Conservation (phyloP, 53 echinoderm and acorn worm species). For the Luidia sarsii region DNA sequence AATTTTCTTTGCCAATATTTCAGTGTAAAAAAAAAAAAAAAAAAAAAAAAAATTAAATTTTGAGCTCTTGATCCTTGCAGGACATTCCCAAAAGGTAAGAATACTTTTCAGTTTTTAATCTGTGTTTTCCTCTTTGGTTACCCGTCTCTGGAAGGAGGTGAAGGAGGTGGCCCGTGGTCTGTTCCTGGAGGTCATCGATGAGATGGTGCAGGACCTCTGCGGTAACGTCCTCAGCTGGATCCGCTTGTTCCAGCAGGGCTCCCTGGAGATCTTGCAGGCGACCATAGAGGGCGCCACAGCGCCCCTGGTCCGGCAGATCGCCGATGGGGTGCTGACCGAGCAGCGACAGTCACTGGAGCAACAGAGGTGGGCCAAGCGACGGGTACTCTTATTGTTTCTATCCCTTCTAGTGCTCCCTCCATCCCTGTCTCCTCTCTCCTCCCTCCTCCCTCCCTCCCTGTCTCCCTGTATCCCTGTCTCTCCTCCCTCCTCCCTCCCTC, state of each 20-base stretch:
- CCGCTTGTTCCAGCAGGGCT: constrained; percentile 19
- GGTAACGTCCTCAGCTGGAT: constrained; percentile 47
- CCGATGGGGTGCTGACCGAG: constrained; percentile 36
- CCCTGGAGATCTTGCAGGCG: constrained; percentile 19
- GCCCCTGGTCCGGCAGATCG: constrained; percentile 37
- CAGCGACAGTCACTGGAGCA: constrained; percentile 28
- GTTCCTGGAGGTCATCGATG: constrained; percentile 87
- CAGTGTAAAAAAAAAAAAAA: too few relatives aligned
- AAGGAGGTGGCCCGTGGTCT: constrained; percentile 68
- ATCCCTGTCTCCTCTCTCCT: too few relatives aligned
- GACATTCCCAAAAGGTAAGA: neutral
- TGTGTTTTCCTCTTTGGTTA: too few relatives aligned
- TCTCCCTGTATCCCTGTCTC: too few relatives aligned
- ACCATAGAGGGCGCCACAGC: constrained; percentile 41
- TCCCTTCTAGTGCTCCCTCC: too few relatives aligned
- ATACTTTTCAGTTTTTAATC: neutral
- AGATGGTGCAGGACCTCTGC: constrained; percentile 67
- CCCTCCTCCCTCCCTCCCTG: too few relatives aligned
- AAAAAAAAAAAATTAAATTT: too few relatives aligned
- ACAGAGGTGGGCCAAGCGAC: constrained; percentile 26
- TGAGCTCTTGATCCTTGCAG: too few relatives aligned
- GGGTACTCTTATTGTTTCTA: too few relatives aligned
- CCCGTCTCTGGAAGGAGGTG: constrained; percentile 41
- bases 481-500: too few relatives aligned
- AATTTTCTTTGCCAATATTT: too few relatives aligned